These are phyloP conservation scores for Panagrolaimus sp. DNA, from an alignment of 1,140 invertebrate species.

Conservation along the genomic window DNA sequence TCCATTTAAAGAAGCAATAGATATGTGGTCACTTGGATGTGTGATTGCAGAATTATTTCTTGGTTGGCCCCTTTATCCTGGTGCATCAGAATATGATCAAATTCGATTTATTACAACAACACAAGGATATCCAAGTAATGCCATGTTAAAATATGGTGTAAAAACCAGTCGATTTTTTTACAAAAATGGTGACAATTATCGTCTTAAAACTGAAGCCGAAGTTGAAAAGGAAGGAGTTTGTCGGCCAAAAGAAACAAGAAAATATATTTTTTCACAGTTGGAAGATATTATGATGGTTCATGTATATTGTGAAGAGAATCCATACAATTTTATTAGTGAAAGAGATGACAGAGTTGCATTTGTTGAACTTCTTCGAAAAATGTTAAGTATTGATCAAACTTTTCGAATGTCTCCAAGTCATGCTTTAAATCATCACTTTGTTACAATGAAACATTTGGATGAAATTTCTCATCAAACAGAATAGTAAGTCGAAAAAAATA, in stretches of 20 bases:
- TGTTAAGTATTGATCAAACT: conserved; percentile 58
- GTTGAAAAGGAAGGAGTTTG: conserved; percentile 94
- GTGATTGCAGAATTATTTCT: conserved; percentile 98
- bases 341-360: conserved; percentile 51
- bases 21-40: conserved; percentile 99
- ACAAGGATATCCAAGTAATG: conserved; percentile 88
- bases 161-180: conserved; percentile 95
- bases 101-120: conserved; percentile 87
- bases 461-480: conserved; percentile 39
- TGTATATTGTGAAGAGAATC: neutral
- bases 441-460: conserved; percentile 53
- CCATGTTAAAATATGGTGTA: conserved; percentile 96
- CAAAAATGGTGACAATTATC: conserved; percentile 64
- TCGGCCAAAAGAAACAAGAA: conserved; percentile 96
- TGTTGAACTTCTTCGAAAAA: conserved; percentile 55
- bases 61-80: conserved; percentile 98
- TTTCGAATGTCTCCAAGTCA: conserved; percentile 45
- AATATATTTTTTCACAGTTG: conserved; percentile 98
- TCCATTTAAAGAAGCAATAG: conserved; percentile 98
- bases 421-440: conserved; percentile 54
- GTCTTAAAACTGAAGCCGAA: conserved; percentile 80
- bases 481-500: conserved; percentile 43
- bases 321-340: conserved; percentile 36
- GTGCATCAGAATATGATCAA: conserved; percentile 98
- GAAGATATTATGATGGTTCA: conserved; percentile 85